Evolutionary conservation across 2,113 vertebrate species (phyloP).

Genomic region (Chamaea fasciata): DNA sequence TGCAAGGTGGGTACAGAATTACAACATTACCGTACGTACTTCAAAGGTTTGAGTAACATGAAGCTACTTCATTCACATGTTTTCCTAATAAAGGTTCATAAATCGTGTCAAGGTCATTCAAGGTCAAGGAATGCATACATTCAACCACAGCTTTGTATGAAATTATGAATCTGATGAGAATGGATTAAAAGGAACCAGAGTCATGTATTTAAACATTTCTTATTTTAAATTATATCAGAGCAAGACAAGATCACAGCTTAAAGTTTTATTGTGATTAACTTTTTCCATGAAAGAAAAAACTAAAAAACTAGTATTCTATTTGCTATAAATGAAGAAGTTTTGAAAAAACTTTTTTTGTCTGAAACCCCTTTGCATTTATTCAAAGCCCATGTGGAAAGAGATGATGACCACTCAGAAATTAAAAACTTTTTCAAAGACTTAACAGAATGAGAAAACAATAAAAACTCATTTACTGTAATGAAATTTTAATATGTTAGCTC

Average conservation of each 20-base stretch:
- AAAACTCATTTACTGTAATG: background rate
- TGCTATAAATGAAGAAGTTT: background rate
- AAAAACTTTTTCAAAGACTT: background rate
- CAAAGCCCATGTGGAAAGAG: background rate
- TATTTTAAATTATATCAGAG: background rate
- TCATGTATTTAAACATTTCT: background rate
- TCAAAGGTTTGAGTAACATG: background rate
- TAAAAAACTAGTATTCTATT: background rate
- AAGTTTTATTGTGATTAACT: background rate
- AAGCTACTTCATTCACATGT: background rate
- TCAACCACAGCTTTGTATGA: background rate
- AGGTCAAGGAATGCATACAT: background rate
- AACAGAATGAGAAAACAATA: background rate
- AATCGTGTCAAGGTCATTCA: background rate
- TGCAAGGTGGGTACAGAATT: background rate
- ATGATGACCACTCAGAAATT: background rate
- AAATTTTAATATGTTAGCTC: background rate
- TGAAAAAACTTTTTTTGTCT: background rate
- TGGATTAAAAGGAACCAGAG: background rate
- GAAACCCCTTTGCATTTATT: background rate
- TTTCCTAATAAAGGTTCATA: background rate
- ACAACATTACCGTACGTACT: background rate
- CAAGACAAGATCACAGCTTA: background rate
- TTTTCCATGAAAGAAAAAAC: background rate
- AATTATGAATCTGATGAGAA: background rate